Conservation (phyloP, 2,888 invertebrate species). For the Amphipyra tragopoginis region DNA sequence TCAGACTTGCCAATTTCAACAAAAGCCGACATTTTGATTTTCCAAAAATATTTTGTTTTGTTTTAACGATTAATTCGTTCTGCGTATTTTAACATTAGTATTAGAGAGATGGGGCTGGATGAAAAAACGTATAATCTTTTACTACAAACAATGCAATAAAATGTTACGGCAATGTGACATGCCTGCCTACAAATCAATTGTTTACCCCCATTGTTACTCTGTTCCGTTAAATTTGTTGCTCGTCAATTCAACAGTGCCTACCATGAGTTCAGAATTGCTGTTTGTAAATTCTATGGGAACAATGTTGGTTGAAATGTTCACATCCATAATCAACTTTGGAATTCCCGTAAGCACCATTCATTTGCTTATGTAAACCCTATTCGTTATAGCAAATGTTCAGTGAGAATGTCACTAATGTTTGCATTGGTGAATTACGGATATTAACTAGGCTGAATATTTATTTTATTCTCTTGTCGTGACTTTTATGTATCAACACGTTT, state of each 20-base stretch:
- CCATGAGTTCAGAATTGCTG: slow-evolving; percentile 43
- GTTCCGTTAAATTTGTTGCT: slow-evolving; percentile 51
- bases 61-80: slow-evolving; percentile 12
- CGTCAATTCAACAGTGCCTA: slow-evolving; percentile 27
- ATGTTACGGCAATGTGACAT: slow-evolving; percentile 36
- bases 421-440: slow-evolving; percentile 10
- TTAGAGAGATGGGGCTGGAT: slow-evolving; percentile 2
- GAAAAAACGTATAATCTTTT: slow-evolving; percentile 18
- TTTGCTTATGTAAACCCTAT: slow-evolving; percentile 9
- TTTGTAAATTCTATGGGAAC: slow-evolving; percentile 57
- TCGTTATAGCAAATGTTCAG: not conserved
- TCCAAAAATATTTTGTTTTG: slow-evolving; percentile 26
- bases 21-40: slow-evolving; percentile 45
- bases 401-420: slow-evolving; percentile 14
- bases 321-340: slow-evolving; percentile 33
- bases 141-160: slow-evolving; percentile 39
- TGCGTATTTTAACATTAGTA: slow-evolving; percentile 13
- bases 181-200: slow-evolving; percentile 45
- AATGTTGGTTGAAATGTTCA: slow-evolving; percentile 37
- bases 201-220: slow-evolving; percentile 52
- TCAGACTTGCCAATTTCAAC: slow-evolving; percentile 60
- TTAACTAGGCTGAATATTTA: slow-evolving; percentile 10
- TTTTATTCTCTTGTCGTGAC: slow-evolving; percentile 5
- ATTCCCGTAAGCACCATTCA: slow-evolving; percentile 28
- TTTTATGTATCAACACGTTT: too few species aligned